Conservation (phyloP, 2,113 vertebrate species). For the human region GRCh38 chr2:211819001-211819500, state of each 20-base stretch:
- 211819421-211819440: neutral
- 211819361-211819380: neutral
- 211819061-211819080: neutral
- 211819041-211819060: neutral
- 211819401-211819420: neutral
- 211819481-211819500: neutral
- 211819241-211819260: neutral
- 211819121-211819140: neutral
- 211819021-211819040: neutral
- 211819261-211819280: neutral
- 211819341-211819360: neutral
- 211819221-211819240: neutral
- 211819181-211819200: neutral
- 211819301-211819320: neutral
- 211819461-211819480: neutral
- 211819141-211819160: neutral
- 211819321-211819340: neutral
- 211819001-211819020: constrained; percentile 15
- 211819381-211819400: neutral
- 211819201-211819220: neutral
- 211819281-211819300: neutral
- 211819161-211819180: neutral
- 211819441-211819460: neutral
- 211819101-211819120: neutral
- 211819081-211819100: neutral